Conservation (phyloP, 2,888 invertebrate genomes). For the Cantharis flavilabris region DNA sequence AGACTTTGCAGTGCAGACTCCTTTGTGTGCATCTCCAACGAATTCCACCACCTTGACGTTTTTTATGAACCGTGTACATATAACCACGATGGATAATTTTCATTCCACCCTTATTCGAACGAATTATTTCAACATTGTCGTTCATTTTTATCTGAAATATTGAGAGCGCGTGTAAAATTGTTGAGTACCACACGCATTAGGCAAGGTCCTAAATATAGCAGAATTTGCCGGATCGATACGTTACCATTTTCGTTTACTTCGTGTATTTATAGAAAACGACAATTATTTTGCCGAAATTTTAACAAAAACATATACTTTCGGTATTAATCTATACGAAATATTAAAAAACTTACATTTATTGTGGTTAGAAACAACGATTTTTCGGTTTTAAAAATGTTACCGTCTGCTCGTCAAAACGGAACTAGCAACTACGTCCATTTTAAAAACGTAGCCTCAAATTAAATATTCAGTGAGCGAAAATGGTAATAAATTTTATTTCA, state of each 20-base stretch:
- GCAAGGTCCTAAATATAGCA: constrained; percentile 41
- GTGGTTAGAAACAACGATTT: not conserved
- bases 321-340: not conserved
- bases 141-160: constrained; percentile 18
- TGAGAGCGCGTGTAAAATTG: constrained; percentile 3
- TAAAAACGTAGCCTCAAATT: constrained; percentile 24
- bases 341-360: constrained; percentile 1
- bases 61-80: constrained; percentile 58
- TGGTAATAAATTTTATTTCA: not conserved
- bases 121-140: constrained; percentile 46
- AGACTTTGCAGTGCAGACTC: constrained; percentile 54
- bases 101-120: constrained; percentile 57
- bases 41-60: constrained; percentile 52
- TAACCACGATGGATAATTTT: constrained; percentile 57
- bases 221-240: constrained; percentile 37
- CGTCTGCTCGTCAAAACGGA: constrained; percentile 28
- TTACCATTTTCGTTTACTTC: constrained; percentile 36
- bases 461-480: not conserved
- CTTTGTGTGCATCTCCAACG: constrained; percentile 58
- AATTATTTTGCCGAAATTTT: not conserved
- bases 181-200: constrained; percentile 36
- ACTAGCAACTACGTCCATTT: constrained; percentile 26
- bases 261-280: constrained; percentile 15
- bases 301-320: not conserved
- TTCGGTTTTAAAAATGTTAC: constrained; percentile 25